phyloP scores from a whole-genome alignment of 2,113 vertebrate species.

The human region DNA sequence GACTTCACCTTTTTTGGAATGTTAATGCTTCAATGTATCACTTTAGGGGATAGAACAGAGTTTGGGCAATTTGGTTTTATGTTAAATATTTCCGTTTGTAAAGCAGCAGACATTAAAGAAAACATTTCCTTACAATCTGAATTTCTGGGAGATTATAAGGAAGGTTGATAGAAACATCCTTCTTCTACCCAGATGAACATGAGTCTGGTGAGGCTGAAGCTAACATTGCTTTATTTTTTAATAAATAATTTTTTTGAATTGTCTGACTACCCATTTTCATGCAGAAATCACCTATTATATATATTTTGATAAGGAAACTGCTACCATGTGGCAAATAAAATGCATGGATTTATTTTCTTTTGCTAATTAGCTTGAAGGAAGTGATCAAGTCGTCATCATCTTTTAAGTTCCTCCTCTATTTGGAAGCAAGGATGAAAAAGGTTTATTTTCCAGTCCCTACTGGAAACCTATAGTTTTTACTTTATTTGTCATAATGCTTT shows the following conservation, averaged over 20 bases:
- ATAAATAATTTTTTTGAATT: not conserved
- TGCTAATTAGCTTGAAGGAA: not conserved
- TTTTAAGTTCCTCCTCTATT: not conserved
- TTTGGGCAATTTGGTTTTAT: not conserved
- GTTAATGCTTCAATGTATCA: not conserved
- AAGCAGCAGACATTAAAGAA: not conserved
- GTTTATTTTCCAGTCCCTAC: not conserved
- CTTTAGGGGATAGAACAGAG: not conserved
- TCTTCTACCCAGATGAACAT: not conserved
- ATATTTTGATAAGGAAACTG: constrained; percentile 7
- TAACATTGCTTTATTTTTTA: not conserved
- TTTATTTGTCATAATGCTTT: not conserved
- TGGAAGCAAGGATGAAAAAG: not conserved
- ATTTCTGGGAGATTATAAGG: not conserved
- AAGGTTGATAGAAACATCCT: not conserved
- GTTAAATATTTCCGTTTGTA: not conserved
- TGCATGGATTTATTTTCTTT: not conserved
- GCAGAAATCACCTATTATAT: not conserved
- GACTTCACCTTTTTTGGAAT: not conserved
- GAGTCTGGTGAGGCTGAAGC: not conserved
- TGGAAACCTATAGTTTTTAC: not conserved
- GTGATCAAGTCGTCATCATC: not conserved
- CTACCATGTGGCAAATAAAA: constrained; percentile 29
- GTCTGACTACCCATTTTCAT: not conserved
- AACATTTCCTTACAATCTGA: not conserved